Conservation (phyloP, 2,113 vertebrate genomes). For the Orthonyx spaldingii region DNA sequence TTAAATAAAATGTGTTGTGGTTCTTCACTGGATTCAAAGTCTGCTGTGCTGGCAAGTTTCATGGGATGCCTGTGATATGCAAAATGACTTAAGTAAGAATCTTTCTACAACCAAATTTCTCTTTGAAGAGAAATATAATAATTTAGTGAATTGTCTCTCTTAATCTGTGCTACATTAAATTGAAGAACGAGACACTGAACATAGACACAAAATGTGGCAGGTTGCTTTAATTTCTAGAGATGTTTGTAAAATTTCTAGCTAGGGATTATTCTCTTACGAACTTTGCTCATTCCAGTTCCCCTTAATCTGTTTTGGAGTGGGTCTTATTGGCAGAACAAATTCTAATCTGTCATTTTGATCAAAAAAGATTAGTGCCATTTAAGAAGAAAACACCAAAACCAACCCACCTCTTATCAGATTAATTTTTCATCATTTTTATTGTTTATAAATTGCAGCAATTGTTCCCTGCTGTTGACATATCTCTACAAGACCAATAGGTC, state of each 20-base stretch:
- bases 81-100: not conserved
- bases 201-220: not conserved
- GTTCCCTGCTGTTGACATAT: not conserved
- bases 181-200: not conserved
- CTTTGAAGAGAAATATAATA: not conserved
- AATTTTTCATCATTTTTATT: not conserved
- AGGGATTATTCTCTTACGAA: not conserved
- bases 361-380: not conserved
- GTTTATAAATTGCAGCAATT: not conserved
- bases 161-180: not conserved
- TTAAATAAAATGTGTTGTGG: not conserved
- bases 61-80: not conserved
- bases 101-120: not conserved
- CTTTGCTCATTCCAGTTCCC: not conserved
- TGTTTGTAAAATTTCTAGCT: not conserved
- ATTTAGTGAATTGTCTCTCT: not conserved
- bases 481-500: not conserved
- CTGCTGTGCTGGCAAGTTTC: not conserved
- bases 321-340: slow-evolving; percentile 8
- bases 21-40: not conserved
- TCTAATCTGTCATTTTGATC: not conserved
- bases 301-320: slow-evolving; percentile 9
- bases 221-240: not conserved
- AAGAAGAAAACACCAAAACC: not conserved
- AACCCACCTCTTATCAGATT: not conserved